Evolutionary conservation across 2,797 vertebrate species (phyloP).

Genomic region (Paramormyrops hopkinsi): DNA sequence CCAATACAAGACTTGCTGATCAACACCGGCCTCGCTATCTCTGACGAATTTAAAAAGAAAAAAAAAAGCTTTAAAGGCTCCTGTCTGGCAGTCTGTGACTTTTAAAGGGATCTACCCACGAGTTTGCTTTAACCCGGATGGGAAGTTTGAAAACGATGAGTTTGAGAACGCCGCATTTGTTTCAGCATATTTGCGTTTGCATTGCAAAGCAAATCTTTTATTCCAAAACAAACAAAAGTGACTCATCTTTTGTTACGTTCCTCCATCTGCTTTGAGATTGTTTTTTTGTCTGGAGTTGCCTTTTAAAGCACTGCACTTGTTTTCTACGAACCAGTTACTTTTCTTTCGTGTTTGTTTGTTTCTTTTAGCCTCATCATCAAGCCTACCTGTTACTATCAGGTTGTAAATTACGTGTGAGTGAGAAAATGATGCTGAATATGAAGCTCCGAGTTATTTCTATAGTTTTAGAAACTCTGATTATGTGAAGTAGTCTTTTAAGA

Average conservation of each 20-base stretch:
- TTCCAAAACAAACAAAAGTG: background rate
- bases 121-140: background rate
- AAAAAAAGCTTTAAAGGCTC: background rate
- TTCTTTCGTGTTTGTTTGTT: background rate
- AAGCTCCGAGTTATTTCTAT: constrained; percentile 5
- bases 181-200: background rate
- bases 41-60: background rate
- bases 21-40: background rate
- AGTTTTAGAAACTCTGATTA: constrained; percentile 11
- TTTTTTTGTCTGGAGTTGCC: constrained; percentile 12
- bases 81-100: background rate
- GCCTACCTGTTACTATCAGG: background rate
- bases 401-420: constrained; percentile 7
- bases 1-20: background rate
- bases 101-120: background rate
- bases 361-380: background rate
- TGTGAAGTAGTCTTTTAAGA: background rate
- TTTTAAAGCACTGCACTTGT: background rate
- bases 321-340: background rate
- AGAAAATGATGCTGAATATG: background rate
- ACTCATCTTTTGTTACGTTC: background rate
- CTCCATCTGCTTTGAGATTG: background rate
- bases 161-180: background rate
- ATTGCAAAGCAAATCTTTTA: background rate
- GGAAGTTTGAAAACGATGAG: background rate